Evolutionary conservation across 2,888 invertebrate genomes (phyloP).

Genomic region (Andrena dorsata): DNA sequence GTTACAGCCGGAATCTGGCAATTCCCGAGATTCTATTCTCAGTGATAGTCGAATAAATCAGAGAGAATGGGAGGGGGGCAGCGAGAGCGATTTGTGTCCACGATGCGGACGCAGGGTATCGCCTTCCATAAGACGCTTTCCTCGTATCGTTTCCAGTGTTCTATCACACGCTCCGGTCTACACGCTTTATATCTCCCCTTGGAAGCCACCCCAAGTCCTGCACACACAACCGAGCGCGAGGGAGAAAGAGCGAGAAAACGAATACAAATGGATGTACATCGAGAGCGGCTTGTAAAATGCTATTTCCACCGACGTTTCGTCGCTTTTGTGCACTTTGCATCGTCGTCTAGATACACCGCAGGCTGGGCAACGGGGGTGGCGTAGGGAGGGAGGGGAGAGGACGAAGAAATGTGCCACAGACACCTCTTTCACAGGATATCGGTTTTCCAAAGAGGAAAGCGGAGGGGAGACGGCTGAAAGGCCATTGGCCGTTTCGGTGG

Average conservation of each 20-base stretch:
- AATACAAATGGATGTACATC: conserved; percentile 51
- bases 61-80: conserved; percentile 2
- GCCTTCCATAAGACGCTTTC: conserved; percentile 36
- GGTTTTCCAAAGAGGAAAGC: conserved; percentile 63
- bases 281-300: conserved; percentile 56
- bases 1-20: conserved; percentile 17
- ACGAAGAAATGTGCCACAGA: conserved; percentile 61
- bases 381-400: background rate
- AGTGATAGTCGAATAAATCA: conserved; percentile 38
- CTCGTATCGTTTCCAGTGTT: conserved; percentile 35
- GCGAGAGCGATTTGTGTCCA: conserved; percentile 34
- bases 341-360: conserved; percentile 35
- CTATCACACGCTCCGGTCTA: conserved; percentile 9
- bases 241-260: conserved; percentile 28
- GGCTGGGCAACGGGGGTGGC: background rate
- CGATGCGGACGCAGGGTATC: conserved; percentile 24
- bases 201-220: conserved; percentile 16
- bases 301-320: conserved; percentile 50
- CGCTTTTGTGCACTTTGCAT: conserved; percentile 58
- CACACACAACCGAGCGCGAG: background rate
- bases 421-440: conserved; percentile 72
- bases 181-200: conserved; percentile 18
- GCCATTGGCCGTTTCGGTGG: conserved; percentile 65
- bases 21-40: background rate
- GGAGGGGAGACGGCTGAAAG: conserved; percentile 36